phyloP scores from a whole-genome alignment of 2,888 invertebrate species.

The Erynnis tages region DNA sequence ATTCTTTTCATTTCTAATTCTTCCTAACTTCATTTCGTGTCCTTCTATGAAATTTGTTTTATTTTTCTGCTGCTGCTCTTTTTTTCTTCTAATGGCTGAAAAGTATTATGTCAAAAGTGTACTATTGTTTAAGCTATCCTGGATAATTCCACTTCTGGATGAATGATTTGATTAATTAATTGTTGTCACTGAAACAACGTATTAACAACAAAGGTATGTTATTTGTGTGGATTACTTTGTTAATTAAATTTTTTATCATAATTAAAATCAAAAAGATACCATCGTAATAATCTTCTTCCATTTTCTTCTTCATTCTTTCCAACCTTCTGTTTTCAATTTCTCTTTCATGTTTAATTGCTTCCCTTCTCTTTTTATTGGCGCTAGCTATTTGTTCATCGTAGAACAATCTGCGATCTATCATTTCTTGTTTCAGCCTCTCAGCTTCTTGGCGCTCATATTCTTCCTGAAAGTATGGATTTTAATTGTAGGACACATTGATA shows the following conservation, averaged over 20 bases:
- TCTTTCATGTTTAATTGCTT: constrained; percentile 54
- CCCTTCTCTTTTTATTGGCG: constrained; percentile 56
- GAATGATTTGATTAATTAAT: no score
- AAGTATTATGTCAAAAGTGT: constrained; percentile 23
- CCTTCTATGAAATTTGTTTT: constrained; percentile 64
- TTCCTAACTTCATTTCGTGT: constrained; percentile 50
- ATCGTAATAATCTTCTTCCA: constrained; percentile 67
- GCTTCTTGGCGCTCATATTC: constrained; percentile 48
- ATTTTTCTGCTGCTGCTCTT: constrained; percentile 59
- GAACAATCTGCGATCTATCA: constrained; percentile 53
- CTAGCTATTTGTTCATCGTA: constrained; percentile 71
- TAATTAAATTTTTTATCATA: no score
- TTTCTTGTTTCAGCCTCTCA: constrained; percentile 53
- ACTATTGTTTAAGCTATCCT: neutral
- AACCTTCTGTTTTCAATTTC: constrained; percentile 60
- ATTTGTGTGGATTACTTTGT: no score
- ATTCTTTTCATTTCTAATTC: constrained; percentile 49
- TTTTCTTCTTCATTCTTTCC: constrained; percentile 60
- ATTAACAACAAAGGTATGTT: no score
- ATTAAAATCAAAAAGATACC: no score
- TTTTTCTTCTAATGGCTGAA: constrained; percentile 63
- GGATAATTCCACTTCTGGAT: no score
- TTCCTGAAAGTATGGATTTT: no score
- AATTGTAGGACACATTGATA: no score
- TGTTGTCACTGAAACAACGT: no score